Evolutionary conservation across 1,140 invertebrate species (phyloP), one percentile per base, ranked within the genome.

Genomic region (Rhyacophila brunnea): DNA sequence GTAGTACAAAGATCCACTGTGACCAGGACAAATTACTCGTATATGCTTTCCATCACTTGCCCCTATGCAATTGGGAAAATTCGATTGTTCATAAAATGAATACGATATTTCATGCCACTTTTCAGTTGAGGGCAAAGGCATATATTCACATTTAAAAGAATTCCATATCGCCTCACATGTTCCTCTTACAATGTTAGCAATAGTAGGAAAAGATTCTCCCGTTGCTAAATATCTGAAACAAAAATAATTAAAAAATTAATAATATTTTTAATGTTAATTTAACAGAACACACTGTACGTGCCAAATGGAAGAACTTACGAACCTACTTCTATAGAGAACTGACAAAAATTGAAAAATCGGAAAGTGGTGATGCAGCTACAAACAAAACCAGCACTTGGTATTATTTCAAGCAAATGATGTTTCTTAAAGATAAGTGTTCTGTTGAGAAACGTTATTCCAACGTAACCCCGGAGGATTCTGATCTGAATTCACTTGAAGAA

Each of bases 141-240:
- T 47, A 47, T 47, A 20, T 47, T 47, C 45, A 47, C 23, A 47
- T 47, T 47, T 7, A 13, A 47, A 47, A 28, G 9, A 18, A 47
- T 47, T 47, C 45, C 45, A 47, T 47, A 47, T 47, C 45, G 18
- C 45, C 45, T 47, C 45, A 47, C 45, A 47, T 18, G 45, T 47
- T 47, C 10, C 45, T 20, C 18, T 47, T 47, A 47, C 20, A 47
- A 47, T 47, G 14, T 47, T 47, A 47, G 45, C 17, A 18, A 47
- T 47, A 47, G 45, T 47, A 47, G 6, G 42, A 44, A 44, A 44
- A 44, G n/a, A 44, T 7, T 44, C 42, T 44, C 45, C 17, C 6
- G 45, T 47, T 15, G 23, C 17, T 47, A 47, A 47, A 47, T 47
- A 47, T 47, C 45, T 20, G 23, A 47, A 47, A 47, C 42, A 44